Conservation (phyloP, 2,888 invertebrate genomes). For the Dicyrtomina minuta region DNA sequence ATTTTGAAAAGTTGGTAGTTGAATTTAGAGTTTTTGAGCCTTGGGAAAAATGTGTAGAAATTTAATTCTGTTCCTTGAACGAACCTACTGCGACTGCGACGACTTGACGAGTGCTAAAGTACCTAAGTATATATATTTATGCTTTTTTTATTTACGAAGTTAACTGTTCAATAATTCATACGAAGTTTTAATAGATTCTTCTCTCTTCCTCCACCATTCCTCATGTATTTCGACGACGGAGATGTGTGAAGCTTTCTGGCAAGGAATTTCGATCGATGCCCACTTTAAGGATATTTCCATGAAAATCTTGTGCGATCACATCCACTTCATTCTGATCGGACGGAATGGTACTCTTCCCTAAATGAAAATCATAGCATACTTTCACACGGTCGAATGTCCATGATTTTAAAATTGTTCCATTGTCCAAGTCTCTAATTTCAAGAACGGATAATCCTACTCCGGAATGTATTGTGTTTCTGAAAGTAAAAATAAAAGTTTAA, state of each 20-base stretch:
- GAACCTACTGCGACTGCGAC: too few species aligned
- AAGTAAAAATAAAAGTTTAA: not conserved
- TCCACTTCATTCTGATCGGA: conserved; percentile 24
- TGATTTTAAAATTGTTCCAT: conserved; percentile 65
- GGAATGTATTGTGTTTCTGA: conserved; percentile 65
- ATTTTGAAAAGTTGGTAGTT: too few species aligned
- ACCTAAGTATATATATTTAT: too few species aligned
- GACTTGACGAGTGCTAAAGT: too few species aligned
- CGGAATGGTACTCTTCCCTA: conserved; percentile 49
- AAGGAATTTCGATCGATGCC: conserved; percentile 42
- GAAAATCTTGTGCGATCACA: conserved; percentile 45
- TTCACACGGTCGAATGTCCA: conserved; percentile 63
- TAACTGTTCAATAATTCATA: too few species aligned
- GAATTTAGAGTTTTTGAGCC: too few species aligned
- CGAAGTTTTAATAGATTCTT: too few species aligned
- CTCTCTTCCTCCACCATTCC: too few species aligned
- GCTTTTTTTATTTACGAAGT: too few species aligned
- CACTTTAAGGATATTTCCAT: conserved; percentile 46
- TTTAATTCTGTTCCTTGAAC: too few species aligned
- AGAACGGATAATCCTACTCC: conserved; percentile 67
- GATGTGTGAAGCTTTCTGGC: conserved; percentile 35
- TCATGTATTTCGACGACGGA: conserved; percentile 26
- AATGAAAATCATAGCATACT: conserved; percentile 50
- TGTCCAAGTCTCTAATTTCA: conserved; percentile 64
- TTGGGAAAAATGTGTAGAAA: too few species aligned